A percentile compares a stretch with the other conserved stretches of the same genome.
Evolutionary conservation across 2,113 vertebrate species (phyloP).

Genomic region (Muscicapa adusta): DNA sequence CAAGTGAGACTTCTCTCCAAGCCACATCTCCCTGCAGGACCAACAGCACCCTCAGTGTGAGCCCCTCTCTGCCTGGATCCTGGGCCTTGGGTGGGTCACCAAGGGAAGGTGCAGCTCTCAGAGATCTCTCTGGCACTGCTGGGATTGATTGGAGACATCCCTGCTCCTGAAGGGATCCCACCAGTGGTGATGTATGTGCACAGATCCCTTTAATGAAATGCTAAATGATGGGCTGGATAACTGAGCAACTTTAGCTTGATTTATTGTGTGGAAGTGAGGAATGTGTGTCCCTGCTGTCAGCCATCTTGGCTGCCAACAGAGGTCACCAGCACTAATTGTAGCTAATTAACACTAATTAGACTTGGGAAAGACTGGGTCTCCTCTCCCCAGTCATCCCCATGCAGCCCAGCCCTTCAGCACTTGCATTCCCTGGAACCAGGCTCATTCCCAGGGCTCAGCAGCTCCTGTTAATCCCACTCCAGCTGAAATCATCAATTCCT

Average conservation of each 20-base stretch:
- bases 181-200: background rate
- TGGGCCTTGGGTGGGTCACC: background rate
- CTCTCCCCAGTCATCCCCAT: background rate
- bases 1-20: background rate
- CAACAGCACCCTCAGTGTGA: background rate
- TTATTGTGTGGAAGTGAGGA: background rate
- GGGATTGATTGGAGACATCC: background rate
- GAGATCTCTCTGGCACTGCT: background rate
- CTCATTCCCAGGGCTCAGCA: background rate
- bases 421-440: background rate
- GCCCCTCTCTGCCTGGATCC: rapidly evolving
- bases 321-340: slow-evolving; percentile 6
- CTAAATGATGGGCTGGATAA: slow-evolving; percentile 37
- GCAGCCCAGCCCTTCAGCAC: background rate
- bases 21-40: background rate
- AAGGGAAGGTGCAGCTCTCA: background rate
- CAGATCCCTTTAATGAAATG: slow-evolving; percentile 18
- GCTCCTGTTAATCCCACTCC: background rate
- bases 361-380: background rate
- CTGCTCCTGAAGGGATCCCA: background rate
- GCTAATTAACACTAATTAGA: slow-evolving; percentile 50
- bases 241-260: slow-evolving; percentile 40
- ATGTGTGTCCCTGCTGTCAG: slow-evolving; percentile 14
- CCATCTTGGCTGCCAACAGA: slow-evolving; percentile 29
- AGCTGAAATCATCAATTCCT: rapidly evolving